Evolutionary conservation across 2,113 vertebrate genomes (phyloP).

Genomic region (Chaetops frenatus): DNA sequence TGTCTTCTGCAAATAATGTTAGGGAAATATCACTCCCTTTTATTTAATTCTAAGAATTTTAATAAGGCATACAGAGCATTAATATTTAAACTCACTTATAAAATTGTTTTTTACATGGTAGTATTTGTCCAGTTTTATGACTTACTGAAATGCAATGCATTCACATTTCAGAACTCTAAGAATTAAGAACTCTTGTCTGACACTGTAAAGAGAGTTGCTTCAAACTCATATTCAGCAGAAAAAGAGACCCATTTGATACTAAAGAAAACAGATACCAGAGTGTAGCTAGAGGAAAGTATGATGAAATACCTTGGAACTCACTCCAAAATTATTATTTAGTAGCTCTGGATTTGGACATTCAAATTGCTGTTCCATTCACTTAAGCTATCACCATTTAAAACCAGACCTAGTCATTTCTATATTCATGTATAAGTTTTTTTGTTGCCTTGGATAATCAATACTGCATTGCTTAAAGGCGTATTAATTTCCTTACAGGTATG

Average conservation of each 20-base stretch:
- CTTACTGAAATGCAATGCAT: neutral
- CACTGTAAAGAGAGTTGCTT: neutral
- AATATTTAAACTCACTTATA: conserved; percentile 59
- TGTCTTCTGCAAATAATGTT: conserved; percentile 28
- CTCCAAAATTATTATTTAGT: neutral
- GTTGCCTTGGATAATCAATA: neutral
- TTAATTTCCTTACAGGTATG: neutral
- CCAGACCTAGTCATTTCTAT: neutral
- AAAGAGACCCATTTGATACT: neutral
- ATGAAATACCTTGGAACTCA: neutral
- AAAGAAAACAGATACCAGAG: neutral
- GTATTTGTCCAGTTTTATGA: conserved; percentile 58
- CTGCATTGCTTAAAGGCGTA: neutral
- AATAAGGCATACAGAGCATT: conserved; percentile 26
- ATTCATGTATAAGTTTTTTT: neutral
- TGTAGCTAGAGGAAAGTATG: neutral
- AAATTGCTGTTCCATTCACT: neutral
- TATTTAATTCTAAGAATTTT: conserved; percentile 59
- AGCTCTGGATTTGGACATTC: neutral
- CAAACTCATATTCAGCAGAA: neutral
- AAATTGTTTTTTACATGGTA: conserved; percentile 30
- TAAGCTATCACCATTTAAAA: neutral
- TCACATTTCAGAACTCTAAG: neutral
- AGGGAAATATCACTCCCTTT: conserved; percentile 46
- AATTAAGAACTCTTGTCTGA: conserved; percentile 10